Evolutionary conservation across 2,888 invertebrate genomes (phyloP).

Genomic region (Brachypterus glaber): DNA sequence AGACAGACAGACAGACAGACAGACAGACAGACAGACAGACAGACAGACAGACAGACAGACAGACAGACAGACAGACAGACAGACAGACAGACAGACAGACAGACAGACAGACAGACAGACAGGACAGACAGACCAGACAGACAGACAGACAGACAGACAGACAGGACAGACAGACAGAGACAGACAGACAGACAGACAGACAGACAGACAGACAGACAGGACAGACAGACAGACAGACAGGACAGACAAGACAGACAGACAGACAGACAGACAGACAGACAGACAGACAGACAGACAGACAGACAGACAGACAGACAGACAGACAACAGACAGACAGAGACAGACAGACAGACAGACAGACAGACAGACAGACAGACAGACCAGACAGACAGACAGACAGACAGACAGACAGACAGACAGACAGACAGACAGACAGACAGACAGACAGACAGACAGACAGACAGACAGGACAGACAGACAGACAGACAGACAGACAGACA

Average conservation of each 20-base stretch:
- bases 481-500: conserved; percentile 17
- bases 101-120: conserved; percentile 10
- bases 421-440: conserved; percentile 12
- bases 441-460: conserved; percentile 15
- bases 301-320: conserved; percentile 10
- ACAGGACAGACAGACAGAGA: no score
- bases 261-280: conserved; percentile 10
- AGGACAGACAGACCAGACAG: no score
- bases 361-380: conserved; percentile 13
- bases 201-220: conserved; percentile 9
- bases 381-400: conserved; percentile 12
- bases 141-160: conserved; percentile 10
- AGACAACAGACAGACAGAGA: conserved; percentile 12
- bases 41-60: conserved; percentile 10
- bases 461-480: conserved; percentile 17
- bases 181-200: conserved; percentile 11
- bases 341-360: conserved; percentile 12
- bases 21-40: conserved; percentile 9
- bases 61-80: conserved; percentile 11
- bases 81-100: conserved; percentile 10
- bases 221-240: no score
- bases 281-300: conserved; percentile 11
- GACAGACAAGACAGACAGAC: conserved; percentile 11
- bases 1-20: conserved; percentile 9
- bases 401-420: conserved; percentile 13